Percentiles rank a stretch among this genome's conserved stretches.
Evolutionary conservation across 2,888 invertebrate genomes (phyloP).

Genomic region (Nymphalis polychloros): DNA sequence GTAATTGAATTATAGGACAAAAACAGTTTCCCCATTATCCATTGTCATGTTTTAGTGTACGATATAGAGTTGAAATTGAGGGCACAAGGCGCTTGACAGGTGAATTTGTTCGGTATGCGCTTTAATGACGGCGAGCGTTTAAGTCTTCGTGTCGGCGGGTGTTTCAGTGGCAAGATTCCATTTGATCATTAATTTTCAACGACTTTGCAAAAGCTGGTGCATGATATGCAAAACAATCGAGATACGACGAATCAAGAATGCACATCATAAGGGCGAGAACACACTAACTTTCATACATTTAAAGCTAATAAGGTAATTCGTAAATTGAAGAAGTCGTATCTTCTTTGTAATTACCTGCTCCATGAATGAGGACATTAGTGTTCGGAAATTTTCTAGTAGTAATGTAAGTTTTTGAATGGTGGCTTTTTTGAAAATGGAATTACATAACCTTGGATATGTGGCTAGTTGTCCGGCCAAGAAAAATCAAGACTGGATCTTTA

Average conservation of each 20-base stretch:
- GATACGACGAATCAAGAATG: slow-evolving; percentile 61
- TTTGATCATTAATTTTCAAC: slow-evolving; percentile 76
- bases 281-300: neutral
- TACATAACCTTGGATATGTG: too few relatives aligned
- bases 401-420: too few relatives aligned
- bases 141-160: slow-evolving; percentile 45
- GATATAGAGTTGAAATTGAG: slow-evolving; percentile 55
- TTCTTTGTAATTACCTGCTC: too few relatives aligned
- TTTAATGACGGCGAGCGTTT: slow-evolving; percentile 55
- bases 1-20: slow-evolving; percentile 76
- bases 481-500: too few relatives aligned
- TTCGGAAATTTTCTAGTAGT: too few relatives aligned
- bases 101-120: slow-evolving; percentile 41
- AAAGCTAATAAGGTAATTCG: neutral
- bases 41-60: slow-evolving; percentile 49
- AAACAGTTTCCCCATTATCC: slow-evolving; percentile 49
- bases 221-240: slow-evolving; percentile 78
- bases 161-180: slow-evolving; percentile 61
- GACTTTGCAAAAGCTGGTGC: slow-evolving; percentile 54
- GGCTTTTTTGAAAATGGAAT: too few relatives aligned
- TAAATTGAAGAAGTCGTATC: neutral
- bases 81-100: slow-evolving; percentile 40
- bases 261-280: slow-evolving; percentile 21
- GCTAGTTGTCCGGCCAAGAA: too few relatives aligned
- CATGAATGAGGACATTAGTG: too few relatives aligned